Conservation (phyloP, 1,140 invertebrate genomes). For the Pogonognathellus flavescens region DNA sequence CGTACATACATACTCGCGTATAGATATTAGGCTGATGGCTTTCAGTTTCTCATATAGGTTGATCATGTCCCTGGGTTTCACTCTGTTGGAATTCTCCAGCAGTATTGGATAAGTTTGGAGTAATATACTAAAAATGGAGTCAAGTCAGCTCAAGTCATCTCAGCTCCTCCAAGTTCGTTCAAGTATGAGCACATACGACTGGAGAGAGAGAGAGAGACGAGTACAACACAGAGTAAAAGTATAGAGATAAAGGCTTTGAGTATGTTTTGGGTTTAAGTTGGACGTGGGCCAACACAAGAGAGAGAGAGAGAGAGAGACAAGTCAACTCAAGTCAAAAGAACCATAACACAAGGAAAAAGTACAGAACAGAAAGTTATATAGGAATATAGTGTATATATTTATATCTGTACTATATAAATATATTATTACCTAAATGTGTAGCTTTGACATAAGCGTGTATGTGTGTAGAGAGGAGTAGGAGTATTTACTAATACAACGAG, state of each 20-base stretch:
- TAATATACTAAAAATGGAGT: too few species aligned
- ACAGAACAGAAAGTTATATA: conserved; percentile 33
- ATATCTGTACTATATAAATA: not conserved
- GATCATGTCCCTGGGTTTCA: too few species aligned
- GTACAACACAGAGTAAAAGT: not conserved
- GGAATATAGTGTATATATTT: not conserved
- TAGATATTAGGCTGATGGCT: too few species aligned
- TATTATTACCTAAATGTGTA: not conserved
- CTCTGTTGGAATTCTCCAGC: too few species aligned
- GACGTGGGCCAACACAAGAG: conserved; percentile 38
- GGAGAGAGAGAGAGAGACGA: not conserved
- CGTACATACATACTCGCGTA: too few species aligned
- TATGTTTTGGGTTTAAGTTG: conserved; percentile 49
- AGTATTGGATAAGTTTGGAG: not conserved
- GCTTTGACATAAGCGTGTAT: not conserved
- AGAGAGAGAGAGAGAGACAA: conserved; percentile 1
- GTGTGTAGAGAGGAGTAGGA: not conserved
- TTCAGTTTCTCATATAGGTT: too few species aligned
- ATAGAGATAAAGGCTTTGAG: conserved; percentile 8
- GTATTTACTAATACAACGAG: not conserved
- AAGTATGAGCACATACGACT: not conserved
- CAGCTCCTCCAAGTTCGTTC: not conserved
- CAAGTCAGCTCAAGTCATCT: not conserved
- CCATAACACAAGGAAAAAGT: conserved; percentile 48
- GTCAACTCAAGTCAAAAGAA: conserved; percentile 50